Base-by-base conservation (phyloP, 2,113 vertebrate genomes). In the Climacteris rufus region DNA sequence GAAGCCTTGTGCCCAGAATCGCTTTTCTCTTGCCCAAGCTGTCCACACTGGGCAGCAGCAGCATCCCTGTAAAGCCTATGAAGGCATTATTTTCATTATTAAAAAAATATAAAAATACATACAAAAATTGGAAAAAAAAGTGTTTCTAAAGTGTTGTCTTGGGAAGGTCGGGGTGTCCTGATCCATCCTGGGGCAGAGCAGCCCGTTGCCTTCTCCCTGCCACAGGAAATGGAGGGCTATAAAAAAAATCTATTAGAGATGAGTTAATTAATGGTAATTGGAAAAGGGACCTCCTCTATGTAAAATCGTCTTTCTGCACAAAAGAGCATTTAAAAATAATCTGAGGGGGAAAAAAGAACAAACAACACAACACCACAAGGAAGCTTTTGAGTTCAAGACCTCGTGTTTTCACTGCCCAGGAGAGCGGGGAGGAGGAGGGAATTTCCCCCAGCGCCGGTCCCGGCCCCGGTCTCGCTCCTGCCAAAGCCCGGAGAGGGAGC, bases 191-290 rank as follows among this genome's bases (percentile, higher is more conserved):
- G 80, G 83, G 30, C 83, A 94, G 35, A 81, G 47, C 71, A 90
- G 49, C 57, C 52, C 5, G 0, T 7, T 2, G 5, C 64, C 21
- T 90, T 68, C 22, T 45, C 72, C 37, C 0, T 3, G 54, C 74
- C 78, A 66, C 2, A 7, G 84, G 78, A 96, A 94, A 93, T 18
- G 17, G 21, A 96, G 17, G 61, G 53, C 78, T 94, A 37, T 42
- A 47, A 90, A 82, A 82, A 87, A 91, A 89, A 7, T 57, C 89
- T 68, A 82, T 93, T 70, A 91, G 42, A 85, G 61, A 89, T 93
- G 81, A 96, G 84, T 96, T 96, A 94, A 91, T 96, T 91, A 96
- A 89, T 90, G 61, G 70, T 88, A 96, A 96, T 94, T 93, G 93
- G 84, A 95, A 93, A 77, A 90, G 92, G 50, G 87, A 93, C 87